Base-by-base conservation (phyloP, 2,888 invertebrate species). In the Abrostola tripartita region DNA sequence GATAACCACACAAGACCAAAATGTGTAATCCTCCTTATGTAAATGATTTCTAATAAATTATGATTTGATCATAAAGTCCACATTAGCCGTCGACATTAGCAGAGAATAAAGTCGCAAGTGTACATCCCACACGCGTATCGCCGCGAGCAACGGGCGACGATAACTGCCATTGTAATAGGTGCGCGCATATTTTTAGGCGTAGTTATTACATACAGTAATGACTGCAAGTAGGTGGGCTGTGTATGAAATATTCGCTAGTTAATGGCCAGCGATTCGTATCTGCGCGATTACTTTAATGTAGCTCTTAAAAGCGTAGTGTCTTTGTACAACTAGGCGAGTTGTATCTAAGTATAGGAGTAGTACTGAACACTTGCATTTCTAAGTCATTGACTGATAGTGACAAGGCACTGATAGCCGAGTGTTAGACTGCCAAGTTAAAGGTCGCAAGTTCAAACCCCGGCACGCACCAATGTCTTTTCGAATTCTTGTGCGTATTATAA, bases 131-230 rank as follows among this genome's bases (percentile, higher is more conserved):
- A 60, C 61, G 76, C 78, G 78, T 77, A 68, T 55, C 44, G 83
- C 85, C 85, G 78, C 81, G 74, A 82, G 87, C 84, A 71, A 72
- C 77, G 64, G 60, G 65, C 81, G 68, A 76, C 78, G 81, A 85
- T 87, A 88, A 85, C 87, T 80, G 83, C 78, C 80, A 75, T 81
- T 82, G 85, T 87, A 87, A 88, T 86, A 87, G 87, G 81, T 76
- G 79, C 81, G 79, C 81, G 80, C 84, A 81, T 84, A 87, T 83
- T 88, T 86, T 85, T 83, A 85, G 81, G 73, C 66, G 56, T 73
- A 71, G 65, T 81, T 78, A 81, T 81, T 80, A 81, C 72, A 61
- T 71, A 55, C 61, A 66, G 73, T 83, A 81, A 81, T 80, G 74
- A 81, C 79, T 53, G 65, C 71, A 63, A 72, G 66, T 71, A 61